phyloP scores from a whole-genome alignment of 2,797 vertebrate species.

The Triplophysa bombifrons region DNA sequence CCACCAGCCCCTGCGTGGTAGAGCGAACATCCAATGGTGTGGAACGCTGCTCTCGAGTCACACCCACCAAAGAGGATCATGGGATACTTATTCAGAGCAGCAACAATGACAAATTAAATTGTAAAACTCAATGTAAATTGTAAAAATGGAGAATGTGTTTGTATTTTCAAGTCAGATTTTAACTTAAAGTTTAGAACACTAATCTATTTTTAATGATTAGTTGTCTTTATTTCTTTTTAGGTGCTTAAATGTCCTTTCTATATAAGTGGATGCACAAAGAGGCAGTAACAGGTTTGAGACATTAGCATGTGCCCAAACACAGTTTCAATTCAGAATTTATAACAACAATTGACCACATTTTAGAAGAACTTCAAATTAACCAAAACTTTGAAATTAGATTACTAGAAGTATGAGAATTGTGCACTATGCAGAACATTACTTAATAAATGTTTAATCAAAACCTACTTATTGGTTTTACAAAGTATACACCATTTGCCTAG shows the following conservation, averaged over 20 bases:
- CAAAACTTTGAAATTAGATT: not conserved
- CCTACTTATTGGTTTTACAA: no score
- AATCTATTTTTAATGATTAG: not conserved
- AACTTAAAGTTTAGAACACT: not conserved
- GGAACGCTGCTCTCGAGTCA: slow-evolving; percentile 33
- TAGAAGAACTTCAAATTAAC: not conserved
- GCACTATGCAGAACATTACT: no score
- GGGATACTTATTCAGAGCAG: slow-evolving; percentile 23
- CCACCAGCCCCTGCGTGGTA: slow-evolving; percentile 36
- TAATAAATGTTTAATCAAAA: no score
- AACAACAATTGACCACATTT: not conserved
- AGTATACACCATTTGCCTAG: no score
- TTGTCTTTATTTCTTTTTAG: not conserved
- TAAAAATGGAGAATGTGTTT: not conserved
- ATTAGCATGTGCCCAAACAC: no score
- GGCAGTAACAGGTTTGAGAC: not conserved
- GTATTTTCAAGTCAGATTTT: not conserved
- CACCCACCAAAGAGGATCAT: slow-evolving; percentile 38
- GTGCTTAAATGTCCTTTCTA: no score
- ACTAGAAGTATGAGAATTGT: not conserved
- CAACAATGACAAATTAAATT: slow-evolving; percentile 1
- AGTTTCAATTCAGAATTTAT: not conserved
- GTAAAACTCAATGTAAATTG: not conserved
- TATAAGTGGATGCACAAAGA: not conserved
- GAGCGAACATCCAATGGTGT: slow-evolving; percentile 24